A percentile compares a stretch with the other conserved stretches of the same genome.
Evolutionary conservation across 1,140 invertebrate species (phyloP).

Genomic region (Trachelipus rathkii): DNA sequence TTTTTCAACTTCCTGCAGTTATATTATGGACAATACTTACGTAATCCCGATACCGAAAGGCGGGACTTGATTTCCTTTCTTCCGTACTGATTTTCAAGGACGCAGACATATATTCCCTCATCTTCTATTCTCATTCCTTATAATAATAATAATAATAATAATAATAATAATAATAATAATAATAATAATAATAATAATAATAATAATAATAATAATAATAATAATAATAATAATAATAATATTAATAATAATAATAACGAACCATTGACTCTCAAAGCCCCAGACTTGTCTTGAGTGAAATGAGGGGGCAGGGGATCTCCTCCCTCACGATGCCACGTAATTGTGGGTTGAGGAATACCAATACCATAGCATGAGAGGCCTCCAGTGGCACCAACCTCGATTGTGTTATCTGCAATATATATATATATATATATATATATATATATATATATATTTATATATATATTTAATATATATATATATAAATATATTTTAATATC

Average conservation of each 20-base stretch:
- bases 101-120: conserved; percentile 46
- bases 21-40: conserved; percentile 44
- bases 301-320: conserved; percentile 20
- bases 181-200: too few species aligned
- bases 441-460: too few species aligned
- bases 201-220: not conserved
- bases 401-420: conserved; percentile 29
- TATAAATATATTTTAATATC: too few species aligned
- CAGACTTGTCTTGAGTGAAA: conserved; percentile 25
- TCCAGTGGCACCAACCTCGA: conserved; percentile 42
- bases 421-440: too few species aligned
- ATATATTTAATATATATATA: too few species aligned
- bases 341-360: conserved; percentile 52
- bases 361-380: conserved; percentile 48
- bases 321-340: conserved; percentile 51
- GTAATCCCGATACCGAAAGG: conserved; percentile 52
- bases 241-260: not conserved
- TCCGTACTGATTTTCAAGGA: conserved; percentile 53
- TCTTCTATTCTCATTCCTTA: conserved; percentile 41
- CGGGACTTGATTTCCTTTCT: conserved; percentile 47
- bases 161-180: too few species aligned
- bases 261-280: conserved; percentile 28
- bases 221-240: too few species aligned
- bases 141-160: conserved; percentile 17
- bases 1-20: not conserved